Conservation (phyloP, 2,113 vertebrate genomes). For the Clinocottus analis region DNA sequence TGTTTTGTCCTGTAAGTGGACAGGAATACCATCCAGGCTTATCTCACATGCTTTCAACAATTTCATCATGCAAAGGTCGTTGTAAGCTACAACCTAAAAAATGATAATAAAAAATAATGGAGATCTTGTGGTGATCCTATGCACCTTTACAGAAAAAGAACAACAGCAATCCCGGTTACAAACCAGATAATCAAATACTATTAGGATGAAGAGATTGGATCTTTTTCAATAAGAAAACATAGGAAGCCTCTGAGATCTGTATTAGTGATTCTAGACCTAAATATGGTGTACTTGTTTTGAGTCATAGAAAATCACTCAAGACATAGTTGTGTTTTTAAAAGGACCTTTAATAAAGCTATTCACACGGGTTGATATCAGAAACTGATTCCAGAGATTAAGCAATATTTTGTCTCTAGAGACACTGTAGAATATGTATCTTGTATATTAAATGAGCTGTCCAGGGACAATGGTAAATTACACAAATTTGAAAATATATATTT, state of each 20-base stretch:
- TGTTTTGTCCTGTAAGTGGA: not conserved
- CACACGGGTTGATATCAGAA: conserved; percentile 4
- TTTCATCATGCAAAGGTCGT: not conserved
- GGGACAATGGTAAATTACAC: not conserved
- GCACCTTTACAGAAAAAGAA: not conserved
- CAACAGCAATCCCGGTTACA: not conserved
- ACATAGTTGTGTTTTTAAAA: conserved; percentile 22
- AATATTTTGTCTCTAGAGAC: not conserved
- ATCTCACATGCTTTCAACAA: not conserved
- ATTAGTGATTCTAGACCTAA: not conserved
- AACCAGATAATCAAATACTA: not conserved
- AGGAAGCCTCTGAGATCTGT: not conserved
- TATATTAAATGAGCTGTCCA: not conserved
- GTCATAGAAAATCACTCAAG: conserved; percentile 6
- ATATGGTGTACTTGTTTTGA: not conserved
- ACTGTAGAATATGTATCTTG: not conserved
- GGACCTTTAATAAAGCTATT: conserved; percentile 42
- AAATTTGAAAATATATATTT: not conserved
- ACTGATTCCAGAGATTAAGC: not conserved
- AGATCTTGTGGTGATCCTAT: not conserved
- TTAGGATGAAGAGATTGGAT: not conserved
- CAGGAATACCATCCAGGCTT: not conserved
- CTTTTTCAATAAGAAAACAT: not conserved
- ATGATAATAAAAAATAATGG: not conserved
- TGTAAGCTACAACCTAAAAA: not conserved